These are phyloP conservation scores for Drosophila grimshawi DNA, from an alignment of 1,140 invertebrate genomes.

Conservation along the genomic window DNA sequence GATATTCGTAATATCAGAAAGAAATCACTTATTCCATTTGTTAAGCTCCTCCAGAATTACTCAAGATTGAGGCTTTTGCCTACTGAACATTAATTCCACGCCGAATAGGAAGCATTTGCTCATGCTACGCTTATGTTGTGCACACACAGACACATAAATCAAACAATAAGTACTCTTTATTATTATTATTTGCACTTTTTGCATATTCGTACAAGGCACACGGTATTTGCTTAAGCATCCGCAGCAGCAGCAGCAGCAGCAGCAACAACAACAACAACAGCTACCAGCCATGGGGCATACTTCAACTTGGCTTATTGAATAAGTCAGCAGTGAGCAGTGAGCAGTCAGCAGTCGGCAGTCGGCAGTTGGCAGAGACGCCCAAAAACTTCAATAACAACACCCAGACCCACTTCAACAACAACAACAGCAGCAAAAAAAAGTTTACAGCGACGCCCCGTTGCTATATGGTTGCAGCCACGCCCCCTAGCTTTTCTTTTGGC, in stretches of 20 bases:
- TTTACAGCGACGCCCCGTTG: slow-evolving; percentile 73
- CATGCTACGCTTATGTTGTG: slow-evolving; percentile 52
- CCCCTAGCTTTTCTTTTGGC: slow-evolving; percentile 16
- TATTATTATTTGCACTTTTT: slow-evolving; percentile 84
- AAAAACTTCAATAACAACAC: slow-evolving; percentile 80
- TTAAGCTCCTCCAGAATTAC: neutral
- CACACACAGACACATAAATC: slow-evolving; percentile 84
- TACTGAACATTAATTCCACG: slow-evolving; percentile 1
- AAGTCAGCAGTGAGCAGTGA: slow-evolving; percentile 66
- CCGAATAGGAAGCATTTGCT: slow-evolving; percentile 24
- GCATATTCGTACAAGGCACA: slow-evolving; percentile 62
- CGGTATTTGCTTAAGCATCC: slow-evolving; percentile 77
- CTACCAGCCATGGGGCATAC: slow-evolving; percentile 70
- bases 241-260: slow-evolving; percentile 29
- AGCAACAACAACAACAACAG: slow-evolving; percentile 43
- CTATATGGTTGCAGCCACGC: slow-evolving; percentile 62
- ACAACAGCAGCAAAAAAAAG: slow-evolving; percentile 38
- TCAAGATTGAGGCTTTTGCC: neutral
- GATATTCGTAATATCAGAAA: neutral
- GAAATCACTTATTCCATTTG: slow-evolving; percentile 2
- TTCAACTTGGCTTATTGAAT: slow-evolving; percentile 84
- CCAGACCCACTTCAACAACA: slow-evolving; percentile 44
- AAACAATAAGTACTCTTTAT: slow-evolving; percentile 84
- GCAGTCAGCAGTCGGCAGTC: slow-evolving; percentile 39
- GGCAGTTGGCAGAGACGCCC: slow-evolving; percentile 36